These are phyloP conservation scores for Eupsilia transversa DNA, from an alignment of 2,888 invertebrate species.

Conservation along the genomic window DNA sequence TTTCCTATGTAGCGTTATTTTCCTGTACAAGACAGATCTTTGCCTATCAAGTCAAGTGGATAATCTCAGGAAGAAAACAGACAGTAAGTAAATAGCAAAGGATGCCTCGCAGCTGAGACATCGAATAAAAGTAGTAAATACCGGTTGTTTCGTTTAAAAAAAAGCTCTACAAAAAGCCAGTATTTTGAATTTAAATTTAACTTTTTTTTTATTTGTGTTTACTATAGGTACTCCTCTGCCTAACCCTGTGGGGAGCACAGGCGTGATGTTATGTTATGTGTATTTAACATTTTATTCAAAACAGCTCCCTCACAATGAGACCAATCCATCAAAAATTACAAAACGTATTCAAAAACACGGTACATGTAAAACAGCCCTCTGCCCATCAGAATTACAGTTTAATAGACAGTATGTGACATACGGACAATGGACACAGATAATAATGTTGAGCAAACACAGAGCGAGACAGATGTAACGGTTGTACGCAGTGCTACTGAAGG, in stretches of 20 bases:
- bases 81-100: too few species aligned
- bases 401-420: conserved; percentile 63
- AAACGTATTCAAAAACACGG: conserved; percentile 41
- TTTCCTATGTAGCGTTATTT: neutral
- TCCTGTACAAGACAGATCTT: neutral
- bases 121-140: too few species aligned
- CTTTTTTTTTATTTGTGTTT: too few species aligned
- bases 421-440: conserved; percentile 62
- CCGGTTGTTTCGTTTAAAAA: too few species aligned
- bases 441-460: conserved; percentile 59
- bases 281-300: conserved; percentile 3
- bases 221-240: too few species aligned
- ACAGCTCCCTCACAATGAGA: neutral
- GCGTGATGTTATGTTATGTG: too few species aligned
- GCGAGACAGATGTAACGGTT: conserved; percentile 53
- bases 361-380: conserved; percentile 35
- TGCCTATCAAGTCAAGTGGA: neutral
- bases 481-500: conserved; percentile 48
- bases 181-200: too few species aligned
- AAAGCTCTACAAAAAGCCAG: too few species aligned
- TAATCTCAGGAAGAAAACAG: neutral
- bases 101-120: too few species aligned
- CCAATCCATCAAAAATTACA: conserved; percentile 16
- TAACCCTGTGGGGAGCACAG: too few species aligned
- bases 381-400: conserved; percentile 58